phyloP scores from a whole-genome alignment of 2,888 invertebrate genomes.

The Ichneumon xanthorius region DNA sequence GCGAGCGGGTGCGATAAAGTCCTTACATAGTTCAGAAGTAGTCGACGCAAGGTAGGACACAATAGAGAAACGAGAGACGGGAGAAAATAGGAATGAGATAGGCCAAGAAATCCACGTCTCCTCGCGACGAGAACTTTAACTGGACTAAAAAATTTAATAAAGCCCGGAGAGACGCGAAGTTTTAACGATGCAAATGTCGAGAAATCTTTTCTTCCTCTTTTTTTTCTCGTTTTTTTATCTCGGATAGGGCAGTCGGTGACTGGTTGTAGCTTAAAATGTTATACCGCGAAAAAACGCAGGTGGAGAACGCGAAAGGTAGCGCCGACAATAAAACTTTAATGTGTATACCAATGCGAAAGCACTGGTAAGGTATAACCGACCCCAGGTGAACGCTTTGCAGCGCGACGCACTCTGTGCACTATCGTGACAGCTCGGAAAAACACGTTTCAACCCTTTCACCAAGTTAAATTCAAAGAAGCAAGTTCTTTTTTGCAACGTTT shows the following conservation, averaged over 20 bases:
- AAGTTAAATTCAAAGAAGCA: not conserved
- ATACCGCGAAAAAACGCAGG: not conserved
- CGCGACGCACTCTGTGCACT: not conserved
- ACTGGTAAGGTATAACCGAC: not conserved
- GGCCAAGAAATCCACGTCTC: constrained; percentile 19
- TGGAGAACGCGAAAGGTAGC: not conserved
- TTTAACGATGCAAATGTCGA: constrained; percentile 9
- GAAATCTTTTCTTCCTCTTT: not conserved
- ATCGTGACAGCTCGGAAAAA: not conserved
- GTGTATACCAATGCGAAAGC: not conserved
- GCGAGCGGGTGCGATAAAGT: not conserved
- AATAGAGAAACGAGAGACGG: constrained; percentile 36
- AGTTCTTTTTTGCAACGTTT: not conserved
- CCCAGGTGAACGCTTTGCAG: not conserved
- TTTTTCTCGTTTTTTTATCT: not conserved
- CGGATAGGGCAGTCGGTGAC: not conserved
- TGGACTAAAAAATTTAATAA: not conserved
- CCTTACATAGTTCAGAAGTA: constrained; percentile 48
- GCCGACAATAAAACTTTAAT: constrained; percentile 13
- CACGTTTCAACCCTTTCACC: not conserved
- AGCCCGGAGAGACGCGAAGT: not conserved
- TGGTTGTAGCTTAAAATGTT: not conserved
- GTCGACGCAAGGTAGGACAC: constrained; percentile 47
- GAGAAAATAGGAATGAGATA: constrained; percentile 10
- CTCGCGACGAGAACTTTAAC: constrained; percentile 1